Percentiles rank a stretch among this genome's conserved stretches.
Evolutionary conservation across 2,113 vertebrate genomes (phyloP).

Genomic region (Vimba vimba): DNA sequence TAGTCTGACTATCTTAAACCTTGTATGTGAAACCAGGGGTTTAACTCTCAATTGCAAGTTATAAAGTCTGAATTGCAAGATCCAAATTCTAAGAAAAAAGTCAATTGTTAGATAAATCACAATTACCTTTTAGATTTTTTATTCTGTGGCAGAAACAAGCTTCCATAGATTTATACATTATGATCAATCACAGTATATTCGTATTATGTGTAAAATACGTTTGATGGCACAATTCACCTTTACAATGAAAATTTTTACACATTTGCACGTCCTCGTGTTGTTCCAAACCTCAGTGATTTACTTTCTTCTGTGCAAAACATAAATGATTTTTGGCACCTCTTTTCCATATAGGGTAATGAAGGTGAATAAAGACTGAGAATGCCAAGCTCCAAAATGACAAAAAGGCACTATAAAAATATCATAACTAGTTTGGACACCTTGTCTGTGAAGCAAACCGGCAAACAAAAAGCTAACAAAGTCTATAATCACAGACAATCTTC

Average conservation of each 20-base stretch:
- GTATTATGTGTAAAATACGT: too few species aligned
- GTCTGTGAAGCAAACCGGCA: neutral
- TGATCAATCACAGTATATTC: neutral
- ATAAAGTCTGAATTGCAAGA: too few species aligned
- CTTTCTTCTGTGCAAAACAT: neutral
- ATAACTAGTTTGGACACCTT: neutral
- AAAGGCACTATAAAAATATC: neutral
- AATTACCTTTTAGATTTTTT: too few species aligned
- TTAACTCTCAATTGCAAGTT: too few species aligned
- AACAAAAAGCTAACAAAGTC: neutral
- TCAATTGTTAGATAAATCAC: too few species aligned
- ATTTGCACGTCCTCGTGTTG: neutral
- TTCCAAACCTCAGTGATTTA: neutral
- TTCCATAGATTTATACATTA: neutral
- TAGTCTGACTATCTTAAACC: too few species aligned
- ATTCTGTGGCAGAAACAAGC: too few species aligned
- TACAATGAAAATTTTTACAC: neutral
- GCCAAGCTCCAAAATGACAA: neutral
- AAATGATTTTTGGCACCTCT: neutral
- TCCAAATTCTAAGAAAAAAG: too few species aligned
- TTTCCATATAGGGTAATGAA: neutral
- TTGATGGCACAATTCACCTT: neutral
- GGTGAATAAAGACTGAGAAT: neutral
- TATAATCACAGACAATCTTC: neutral
- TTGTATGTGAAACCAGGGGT: too few species aligned